These are phyloP conservation scores for Lymantria monacha DNA, from an alignment of 2,888 invertebrate species.

Conservation along the genomic window DNA sequence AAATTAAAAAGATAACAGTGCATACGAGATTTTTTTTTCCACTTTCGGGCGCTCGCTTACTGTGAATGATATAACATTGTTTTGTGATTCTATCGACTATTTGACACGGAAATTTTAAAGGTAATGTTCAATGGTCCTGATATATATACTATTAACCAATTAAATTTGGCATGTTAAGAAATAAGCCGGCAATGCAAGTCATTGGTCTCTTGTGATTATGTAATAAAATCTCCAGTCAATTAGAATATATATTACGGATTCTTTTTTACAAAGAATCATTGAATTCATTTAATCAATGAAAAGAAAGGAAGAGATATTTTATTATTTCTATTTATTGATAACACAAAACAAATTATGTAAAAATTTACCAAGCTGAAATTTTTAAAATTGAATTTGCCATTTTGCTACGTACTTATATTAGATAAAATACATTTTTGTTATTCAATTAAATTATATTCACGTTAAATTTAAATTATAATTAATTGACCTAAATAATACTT, in stretches of 20 bases:
- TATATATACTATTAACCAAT: background rate
- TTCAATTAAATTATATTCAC: too few relatives aligned
- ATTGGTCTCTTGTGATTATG: background rate
- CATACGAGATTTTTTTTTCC: constrained; percentile 9
- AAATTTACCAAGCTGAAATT: too few relatives aligned
- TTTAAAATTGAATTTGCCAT: too few relatives aligned
- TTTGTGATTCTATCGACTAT: constrained; percentile 12
- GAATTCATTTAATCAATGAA: background rate
- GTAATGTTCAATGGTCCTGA: constrained; percentile 12
- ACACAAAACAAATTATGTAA: too few relatives aligned
- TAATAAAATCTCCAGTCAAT: background rate
- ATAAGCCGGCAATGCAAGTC: background rate
- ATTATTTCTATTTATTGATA: too few relatives aligned
- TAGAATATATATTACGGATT: background rate
- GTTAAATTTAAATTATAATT: too few relatives aligned
- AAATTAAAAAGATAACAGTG: constrained; percentile 38
- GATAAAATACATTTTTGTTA: too few relatives aligned
- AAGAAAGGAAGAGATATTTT: background rate
- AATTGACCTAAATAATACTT: too few relatives aligned
- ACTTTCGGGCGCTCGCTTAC: constrained; percentile 10
- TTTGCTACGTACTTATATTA: too few relatives aligned
- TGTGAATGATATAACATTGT: constrained; percentile 18
- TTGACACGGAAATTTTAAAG: constrained; percentile 18
- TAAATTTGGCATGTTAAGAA: background rate
- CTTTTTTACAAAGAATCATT: too few relatives aligned